phyloP scores from a whole-genome alignment of 23 tunicate species.

The Botrylloides violaceus region DNA sequence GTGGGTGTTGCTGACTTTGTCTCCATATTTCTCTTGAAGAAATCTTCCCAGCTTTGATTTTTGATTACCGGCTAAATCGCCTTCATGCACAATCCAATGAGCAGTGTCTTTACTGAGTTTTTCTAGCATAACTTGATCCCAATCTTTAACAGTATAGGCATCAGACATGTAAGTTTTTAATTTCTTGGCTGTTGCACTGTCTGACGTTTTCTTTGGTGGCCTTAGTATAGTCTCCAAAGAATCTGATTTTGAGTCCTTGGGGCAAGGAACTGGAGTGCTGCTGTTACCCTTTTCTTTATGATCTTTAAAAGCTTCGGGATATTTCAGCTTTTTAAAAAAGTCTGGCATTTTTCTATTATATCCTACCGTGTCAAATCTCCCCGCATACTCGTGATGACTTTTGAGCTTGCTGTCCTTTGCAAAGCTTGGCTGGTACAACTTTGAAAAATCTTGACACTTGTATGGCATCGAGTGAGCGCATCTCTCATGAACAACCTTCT shows the following conservation, averaged over 20 bases:
- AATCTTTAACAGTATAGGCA: conserved; percentile 10
- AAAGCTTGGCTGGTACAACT: conserved; percentile 35
- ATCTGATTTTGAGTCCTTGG: neutral
- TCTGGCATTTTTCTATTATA: conserved; percentile 51
- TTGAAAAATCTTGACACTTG: conserved; percentile 27
- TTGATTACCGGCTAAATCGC: conserved; percentile 33
- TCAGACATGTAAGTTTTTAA: neutral
- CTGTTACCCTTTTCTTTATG: neutral
- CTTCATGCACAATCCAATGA: conserved; percentile 73
- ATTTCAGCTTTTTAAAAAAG: conserved; percentile 34
- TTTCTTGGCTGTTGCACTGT: conserved; percentile 3
- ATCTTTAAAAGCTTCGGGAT: conserved; percentile 10
- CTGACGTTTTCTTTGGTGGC: neutral
- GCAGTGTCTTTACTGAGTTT: conserved; percentile 84
- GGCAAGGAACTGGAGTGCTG: neutral
- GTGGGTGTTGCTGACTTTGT: conserved; percentile 49
- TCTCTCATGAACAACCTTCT: conserved; percentile 64
- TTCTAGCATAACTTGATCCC: conserved; percentile 65
- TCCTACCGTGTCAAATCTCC: conserved; percentile 62
- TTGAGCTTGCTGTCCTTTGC: conserved; percentile 1
- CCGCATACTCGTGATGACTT: neutral
- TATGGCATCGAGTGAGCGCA: conserved; percentile 60
- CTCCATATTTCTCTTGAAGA: conserved; percentile 57
- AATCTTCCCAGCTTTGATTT: conserved; percentile 46
- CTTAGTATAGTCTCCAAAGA: neutral